Evolutionary conservation across 1,140 invertebrate genomes (phyloP).

Genomic region (Lepeophtheirus salmonis): DNA sequence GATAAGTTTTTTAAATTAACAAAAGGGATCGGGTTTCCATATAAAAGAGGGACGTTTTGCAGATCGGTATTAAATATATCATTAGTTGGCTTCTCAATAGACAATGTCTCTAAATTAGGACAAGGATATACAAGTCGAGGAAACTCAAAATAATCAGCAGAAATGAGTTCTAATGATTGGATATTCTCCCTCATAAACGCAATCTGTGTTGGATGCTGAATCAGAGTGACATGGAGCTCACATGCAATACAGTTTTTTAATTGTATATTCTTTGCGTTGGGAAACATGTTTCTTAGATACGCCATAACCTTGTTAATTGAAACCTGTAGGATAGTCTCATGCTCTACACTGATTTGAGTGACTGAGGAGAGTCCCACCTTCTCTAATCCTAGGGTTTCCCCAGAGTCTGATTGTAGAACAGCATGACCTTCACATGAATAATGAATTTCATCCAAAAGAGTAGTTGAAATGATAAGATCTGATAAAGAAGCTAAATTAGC

Average conservation of each 20-base stretch:
- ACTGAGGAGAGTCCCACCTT: constrained; percentile 2
- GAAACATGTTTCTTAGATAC: constrained; percentile 4
- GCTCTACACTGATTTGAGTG: not conserved
- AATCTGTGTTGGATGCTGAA: constrained; percentile 4
- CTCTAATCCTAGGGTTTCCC: not conserved
- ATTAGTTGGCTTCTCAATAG: constrained; percentile 13
- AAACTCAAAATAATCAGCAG: constrained; percentile 11
- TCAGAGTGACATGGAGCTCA: constrained; percentile 1
- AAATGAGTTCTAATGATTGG: constrained; percentile 8
- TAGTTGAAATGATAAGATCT: not conserved
- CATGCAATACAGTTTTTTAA: constrained; percentile 8
- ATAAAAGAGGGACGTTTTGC: not conserved
- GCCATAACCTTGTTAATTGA: constrained; percentile 9
- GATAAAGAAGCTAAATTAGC: not conserved
- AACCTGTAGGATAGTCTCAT: not conserved
- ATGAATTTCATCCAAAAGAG: constrained; percentile 3
- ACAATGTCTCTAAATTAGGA: constrained; percentile 8
- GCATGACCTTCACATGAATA: not conserved
- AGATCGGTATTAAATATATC: constrained; percentile 9
- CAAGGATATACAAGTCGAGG: constrained; percentile 7
- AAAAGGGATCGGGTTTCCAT: constrained; percentile 7
- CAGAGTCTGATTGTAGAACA: not conserved
- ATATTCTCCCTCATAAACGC: constrained; percentile 10
- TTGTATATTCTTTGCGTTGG: constrained; percentile 2
- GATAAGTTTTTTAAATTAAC: constrained; percentile 2